These are phyloP conservation scores for Salmo trutta DNA, from an alignment of 2,797 vertebrate species.

Conservation along the genomic window DNA sequence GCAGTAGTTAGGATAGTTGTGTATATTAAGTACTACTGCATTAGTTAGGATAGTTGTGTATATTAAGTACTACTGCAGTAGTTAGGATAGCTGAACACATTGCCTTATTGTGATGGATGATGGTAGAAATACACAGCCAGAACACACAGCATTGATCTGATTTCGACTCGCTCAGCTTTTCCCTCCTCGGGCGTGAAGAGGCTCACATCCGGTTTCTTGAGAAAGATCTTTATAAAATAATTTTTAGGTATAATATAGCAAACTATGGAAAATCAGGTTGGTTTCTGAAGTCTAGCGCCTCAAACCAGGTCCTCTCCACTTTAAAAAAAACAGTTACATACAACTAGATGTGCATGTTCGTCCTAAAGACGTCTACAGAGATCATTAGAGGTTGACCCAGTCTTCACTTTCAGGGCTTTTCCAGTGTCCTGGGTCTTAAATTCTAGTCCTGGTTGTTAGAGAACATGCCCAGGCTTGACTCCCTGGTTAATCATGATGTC, in stretches of 20 bases:
- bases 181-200: neutral
- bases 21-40: neutral
- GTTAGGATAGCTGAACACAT: neutral
- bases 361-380: neutral
- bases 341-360: no score
- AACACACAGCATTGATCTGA: neutral
- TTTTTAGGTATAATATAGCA: no score
- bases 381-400: neutral
- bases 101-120: neutral
- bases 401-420: conserved; percentile 13
- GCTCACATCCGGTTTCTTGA: neutral
- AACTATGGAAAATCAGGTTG: no score
- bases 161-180: neutral
- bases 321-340: no score
- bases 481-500: neutral
- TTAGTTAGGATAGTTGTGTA: neutral
- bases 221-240: no score
- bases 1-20: neutral
- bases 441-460: conserved; percentile 1
- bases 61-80: neutral
- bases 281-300: no score
- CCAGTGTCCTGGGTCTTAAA: neutral
- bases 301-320: no score
- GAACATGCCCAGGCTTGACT: conserved; percentile 12
- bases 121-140: neutral